Evolutionary conservation across 2,888 invertebrate species (phyloP), one percentile per base, ranked within the genome.

Genomic region (Poecilus cupreus): DNA sequence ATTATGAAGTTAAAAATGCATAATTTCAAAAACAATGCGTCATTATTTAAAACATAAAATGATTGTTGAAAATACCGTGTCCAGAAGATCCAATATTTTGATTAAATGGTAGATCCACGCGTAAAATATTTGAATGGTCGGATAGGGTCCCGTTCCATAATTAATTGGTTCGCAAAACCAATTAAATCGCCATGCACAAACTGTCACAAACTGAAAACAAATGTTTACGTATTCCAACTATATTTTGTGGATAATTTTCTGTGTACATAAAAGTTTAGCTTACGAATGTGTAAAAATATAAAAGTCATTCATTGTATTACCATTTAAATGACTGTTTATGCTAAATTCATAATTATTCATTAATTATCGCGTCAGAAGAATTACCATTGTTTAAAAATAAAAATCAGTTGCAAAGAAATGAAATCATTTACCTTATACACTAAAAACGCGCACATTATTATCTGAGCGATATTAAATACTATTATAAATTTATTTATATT

Each of bases 51-150:
- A n/a, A n/a, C n/a, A n/a, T n/a, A n/a, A n/a, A n/a, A n/a, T n/a
- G n/a, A n/a, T n/a, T 20, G 11, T 80, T 86, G 88, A 87, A 89
- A n/a, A n/a, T n/a, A 94, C 93, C 84, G 96, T 96, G 86, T 96
- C 96, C 0, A 94, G 85, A 1, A 96, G 91, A 88, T 96, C 96
- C 8, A 93, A 86, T 10, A 95, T 87, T 89, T 96, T 96, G 68
- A 94, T 90, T 2, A 93, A 82, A 86, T 94, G 95, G 88, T 95
- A 96, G 82, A 90, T 85, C 90, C 94, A 94, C 26, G 93, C 92
- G 22, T 90, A 88, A 87, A 88, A 90, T 0, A 92, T 90, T 85
- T 92, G 91, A 85, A 93, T 90, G 70, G 93, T 82, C 18, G 94
- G 92, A 82, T 91, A 87, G 10, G 10, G n/a, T 13, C n/a, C n/a